These are phyloP conservation scores for Tachysurus vachellii DNA, from an alignment of 2,113 vertebrate genomes.

Conservation along the genomic window DNA sequence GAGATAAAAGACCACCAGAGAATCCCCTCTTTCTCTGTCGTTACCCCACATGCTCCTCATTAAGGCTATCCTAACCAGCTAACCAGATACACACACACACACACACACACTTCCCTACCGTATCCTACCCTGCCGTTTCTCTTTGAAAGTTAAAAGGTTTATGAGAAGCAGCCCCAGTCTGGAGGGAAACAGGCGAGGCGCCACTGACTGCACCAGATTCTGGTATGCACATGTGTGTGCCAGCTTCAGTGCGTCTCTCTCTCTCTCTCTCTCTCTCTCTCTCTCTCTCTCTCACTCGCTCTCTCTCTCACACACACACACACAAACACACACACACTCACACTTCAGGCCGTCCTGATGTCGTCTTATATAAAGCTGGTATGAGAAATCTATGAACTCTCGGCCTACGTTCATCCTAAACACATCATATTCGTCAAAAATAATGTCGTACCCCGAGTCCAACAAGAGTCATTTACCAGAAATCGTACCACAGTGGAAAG, in stretches of 20 bases:
- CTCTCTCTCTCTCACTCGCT: constrained; percentile 50
- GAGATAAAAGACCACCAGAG: constrained; percentile 54
- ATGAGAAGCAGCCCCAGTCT: constrained; percentile 71
- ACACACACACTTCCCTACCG: constrained; percentile 33
- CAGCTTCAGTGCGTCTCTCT: constrained; percentile 69
- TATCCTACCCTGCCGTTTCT: constrained; percentile 37
- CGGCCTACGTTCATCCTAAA: constrained; percentile 10
- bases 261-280: constrained; percentile 28
- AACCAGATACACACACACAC: constrained; percentile 56
- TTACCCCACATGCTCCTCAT: constrained; percentile 68
- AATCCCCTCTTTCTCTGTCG: constrained; percentile 7
- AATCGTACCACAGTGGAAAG: constrained; percentile 45
- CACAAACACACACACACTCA: not conserved
- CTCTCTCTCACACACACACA: not conserved
- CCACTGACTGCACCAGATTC: constrained; percentile 60
- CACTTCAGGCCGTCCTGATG: not conserved
- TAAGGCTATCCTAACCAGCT: constrained; percentile 61
- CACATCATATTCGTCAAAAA: constrained; percentile 13
- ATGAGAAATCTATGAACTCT: not conserved
- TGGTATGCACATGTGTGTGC: constrained; percentile 78
- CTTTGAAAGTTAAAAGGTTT: constrained; percentile 71
- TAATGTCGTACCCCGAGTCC: not conserved
- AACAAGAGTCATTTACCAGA: constrained; percentile 33
- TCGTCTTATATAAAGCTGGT: not conserved
- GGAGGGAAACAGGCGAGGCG: constrained; percentile 35